Conservation (phyloP, 2,888 invertebrate species). For the Calameuta idolon region DNA sequence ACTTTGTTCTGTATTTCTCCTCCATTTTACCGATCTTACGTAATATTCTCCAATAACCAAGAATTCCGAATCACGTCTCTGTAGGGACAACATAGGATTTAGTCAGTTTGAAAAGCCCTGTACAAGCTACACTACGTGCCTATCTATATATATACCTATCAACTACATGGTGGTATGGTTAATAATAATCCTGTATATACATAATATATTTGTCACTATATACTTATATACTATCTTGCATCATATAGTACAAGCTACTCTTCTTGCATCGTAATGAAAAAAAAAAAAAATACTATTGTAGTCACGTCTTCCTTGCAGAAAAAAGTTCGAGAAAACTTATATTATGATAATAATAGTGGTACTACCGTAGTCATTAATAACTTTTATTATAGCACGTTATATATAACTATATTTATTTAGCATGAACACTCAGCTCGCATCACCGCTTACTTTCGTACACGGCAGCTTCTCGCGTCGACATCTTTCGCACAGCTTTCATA, state of each 20-base stretch:
- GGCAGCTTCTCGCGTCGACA: constrained; percentile 1
- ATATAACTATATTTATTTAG: background rate
- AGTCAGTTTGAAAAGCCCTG: background rate
- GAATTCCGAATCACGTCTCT: background rate
- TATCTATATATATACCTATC: background rate
- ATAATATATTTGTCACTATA: background rate
- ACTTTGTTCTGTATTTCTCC: background rate
- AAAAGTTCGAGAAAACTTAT: background rate
- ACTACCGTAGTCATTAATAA: background rate
- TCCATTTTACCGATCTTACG: background rate
- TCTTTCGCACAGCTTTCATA: constrained; percentile 1
- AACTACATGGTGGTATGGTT: background rate
- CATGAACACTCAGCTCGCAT: background rate
- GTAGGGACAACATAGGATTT: background rate
- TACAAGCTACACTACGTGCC: background rate
- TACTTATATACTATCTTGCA: background rate
- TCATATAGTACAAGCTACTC: background rate
- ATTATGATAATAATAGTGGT: background rate
- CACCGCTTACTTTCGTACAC: background rate
- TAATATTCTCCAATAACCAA: background rate
- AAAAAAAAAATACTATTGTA: background rate
- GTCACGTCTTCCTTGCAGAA: background rate
- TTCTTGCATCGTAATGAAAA: background rate
- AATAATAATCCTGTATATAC: background rate
- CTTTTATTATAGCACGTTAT: background rate